phyloP scores from a whole-genome alignment of 1,140 invertebrate genomes.

The Protaetia brevitarsis region DNA sequence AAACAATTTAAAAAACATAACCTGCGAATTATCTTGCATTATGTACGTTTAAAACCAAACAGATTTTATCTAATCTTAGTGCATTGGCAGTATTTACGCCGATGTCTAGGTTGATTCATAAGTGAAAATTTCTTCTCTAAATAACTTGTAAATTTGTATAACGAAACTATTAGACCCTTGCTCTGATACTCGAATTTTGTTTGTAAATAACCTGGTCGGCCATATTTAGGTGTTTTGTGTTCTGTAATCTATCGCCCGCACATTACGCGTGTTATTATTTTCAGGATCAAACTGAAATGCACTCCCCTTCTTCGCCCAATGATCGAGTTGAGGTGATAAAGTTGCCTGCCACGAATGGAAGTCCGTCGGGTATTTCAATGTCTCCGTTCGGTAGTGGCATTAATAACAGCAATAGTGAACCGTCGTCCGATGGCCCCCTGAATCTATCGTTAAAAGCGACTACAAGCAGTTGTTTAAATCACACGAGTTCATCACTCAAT shows the following conservation, averaged over 20 bases:
- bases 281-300: slow-evolving; percentile 21
- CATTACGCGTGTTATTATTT: neutral
- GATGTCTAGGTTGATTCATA: neutral
- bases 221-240: neutral
- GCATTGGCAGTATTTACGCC: neutral
- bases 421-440: slow-evolving; percentile 70
- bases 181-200: neutral
- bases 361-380: slow-evolving; percentile 39
- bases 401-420: slow-evolving; percentile 36
- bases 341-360: slow-evolving; percentile 58
- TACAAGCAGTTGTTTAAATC: slow-evolving; percentile 46
- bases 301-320: slow-evolving; percentile 36
- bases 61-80: slow-evolving; percentile 19
- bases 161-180: neutral
- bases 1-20: slow-evolving; percentile 11
- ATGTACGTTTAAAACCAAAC: neutral
- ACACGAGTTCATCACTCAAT: slow-evolving; percentile 54
- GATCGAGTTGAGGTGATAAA: slow-evolving; percentile 77
- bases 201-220: neutral
- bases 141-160: neutral
- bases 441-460: slow-evolving; percentile 77
- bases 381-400: slow-evolving; percentile 28
- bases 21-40: slow-evolving; percentile 7
- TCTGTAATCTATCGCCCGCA: no score
- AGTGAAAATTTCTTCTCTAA: neutral